Conservation (phyloP, 2,113 vertebrate species). For the Hypanus sabinus region DNA sequence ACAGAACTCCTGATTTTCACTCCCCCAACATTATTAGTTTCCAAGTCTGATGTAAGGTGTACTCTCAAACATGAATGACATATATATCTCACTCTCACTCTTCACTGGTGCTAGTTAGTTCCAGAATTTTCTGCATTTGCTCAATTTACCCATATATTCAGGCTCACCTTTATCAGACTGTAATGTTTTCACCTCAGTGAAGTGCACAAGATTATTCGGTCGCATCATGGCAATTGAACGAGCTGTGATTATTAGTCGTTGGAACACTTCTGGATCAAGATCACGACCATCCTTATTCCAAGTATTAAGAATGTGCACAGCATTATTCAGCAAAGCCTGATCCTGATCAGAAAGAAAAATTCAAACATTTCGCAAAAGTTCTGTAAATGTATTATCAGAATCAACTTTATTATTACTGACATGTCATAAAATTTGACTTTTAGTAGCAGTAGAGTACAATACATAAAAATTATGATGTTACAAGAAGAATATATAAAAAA, state of each 20-base stretch:
- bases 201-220: conserved; percentile 93
- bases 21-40: not conserved
- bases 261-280: conserved; percentile 91
- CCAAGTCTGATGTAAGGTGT: not conserved
- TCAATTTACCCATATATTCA: not conserved
- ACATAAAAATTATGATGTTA: too few relatives aligned
- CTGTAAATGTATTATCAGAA: not conserved
- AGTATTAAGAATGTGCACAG: conserved; percentile 83
- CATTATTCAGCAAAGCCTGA: conserved; percentile 90
- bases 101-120: not conserved
- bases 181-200: conserved; percentile 78
- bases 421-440: too few relatives aligned
- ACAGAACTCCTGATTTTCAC: not conserved
- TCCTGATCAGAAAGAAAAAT: conserved; percentile 59
- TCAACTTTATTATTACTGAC: too few relatives aligned
- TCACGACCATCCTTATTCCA: conserved; percentile 82
- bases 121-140: not conserved
- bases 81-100: not conserved
- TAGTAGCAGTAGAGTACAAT: too few relatives aligned
- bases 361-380: not conserved
- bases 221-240: conserved; percentile 97
- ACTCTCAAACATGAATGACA: not conserved
- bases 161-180: conserved; percentile 70
- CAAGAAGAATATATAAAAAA: too few relatives aligned
- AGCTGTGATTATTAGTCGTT: conserved; percentile 90